Evolutionary conservation across 2,888 invertebrate genomes (phyloP).

Genomic region (Philopedon plagiatum): DNA sequence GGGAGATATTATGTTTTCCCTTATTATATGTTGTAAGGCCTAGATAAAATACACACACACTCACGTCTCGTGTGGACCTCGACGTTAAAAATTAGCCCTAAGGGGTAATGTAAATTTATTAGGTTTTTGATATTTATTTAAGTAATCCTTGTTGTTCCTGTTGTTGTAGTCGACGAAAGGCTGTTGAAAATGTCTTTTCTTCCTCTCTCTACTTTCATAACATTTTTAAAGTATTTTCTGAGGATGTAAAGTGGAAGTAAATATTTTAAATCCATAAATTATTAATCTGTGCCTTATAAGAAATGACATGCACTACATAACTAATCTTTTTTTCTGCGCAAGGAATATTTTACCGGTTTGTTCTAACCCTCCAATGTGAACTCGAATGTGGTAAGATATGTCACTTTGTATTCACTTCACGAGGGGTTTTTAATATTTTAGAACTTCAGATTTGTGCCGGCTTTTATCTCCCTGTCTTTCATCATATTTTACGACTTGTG

Average conservation of each 20-base stretch:
- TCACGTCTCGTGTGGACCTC: not conserved
- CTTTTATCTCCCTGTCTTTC: constrained; percentile 46
- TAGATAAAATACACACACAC: constrained; percentile 15
- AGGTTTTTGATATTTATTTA: too few species aligned
- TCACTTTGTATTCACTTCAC: constrained; percentile 45
- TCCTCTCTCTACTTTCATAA: too few species aligned
- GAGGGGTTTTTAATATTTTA: constrained; percentile 49
- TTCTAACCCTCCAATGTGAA: constrained; percentile 21
- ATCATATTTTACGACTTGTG: constrained; percentile 46
- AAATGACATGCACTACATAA: not conserved
- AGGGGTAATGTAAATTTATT: too few species aligned
- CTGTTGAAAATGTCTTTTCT: too few species aligned
- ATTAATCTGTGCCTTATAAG: not conserved
- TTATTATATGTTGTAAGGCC: constrained; percentile 21
- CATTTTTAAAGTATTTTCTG: not conserved
- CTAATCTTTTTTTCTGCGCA: not conserved
- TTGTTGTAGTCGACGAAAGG: too few species aligned
- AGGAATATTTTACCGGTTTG: not conserved
- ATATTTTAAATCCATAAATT: not conserved
- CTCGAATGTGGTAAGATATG: constrained; percentile 31
- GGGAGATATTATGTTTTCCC: constrained; percentile 26
- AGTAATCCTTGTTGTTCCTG: too few species aligned
- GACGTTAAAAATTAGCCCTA: not conserved
- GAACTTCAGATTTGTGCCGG: constrained; percentile 47
- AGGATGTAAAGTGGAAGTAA: not conserved